These are phyloP conservation scores for Cinclus mexicanus DNA, from an alignment of 2,113 vertebrate species.

Conservation along the genomic window DNA sequence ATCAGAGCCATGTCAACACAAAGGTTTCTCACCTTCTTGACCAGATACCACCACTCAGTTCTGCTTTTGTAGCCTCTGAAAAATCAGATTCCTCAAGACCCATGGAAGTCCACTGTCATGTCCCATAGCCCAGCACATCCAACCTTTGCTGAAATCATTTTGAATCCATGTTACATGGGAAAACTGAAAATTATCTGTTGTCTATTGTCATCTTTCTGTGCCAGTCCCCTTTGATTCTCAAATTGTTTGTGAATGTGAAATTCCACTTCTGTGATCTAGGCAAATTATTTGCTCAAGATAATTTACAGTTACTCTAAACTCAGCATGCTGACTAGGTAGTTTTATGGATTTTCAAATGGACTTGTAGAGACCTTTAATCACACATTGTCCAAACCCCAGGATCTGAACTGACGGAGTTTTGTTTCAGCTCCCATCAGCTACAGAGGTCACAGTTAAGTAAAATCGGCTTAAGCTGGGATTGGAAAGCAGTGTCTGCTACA, in stretches of 20 bases:
- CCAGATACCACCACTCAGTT: background rate
- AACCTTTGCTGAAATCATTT: background rate
- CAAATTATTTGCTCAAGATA: background rate
- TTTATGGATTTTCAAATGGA: background rate
- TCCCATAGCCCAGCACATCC: background rate
- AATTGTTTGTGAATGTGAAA: background rate
- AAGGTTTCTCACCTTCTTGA: background rate
- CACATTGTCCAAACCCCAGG: background rate
- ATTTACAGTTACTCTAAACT: background rate
- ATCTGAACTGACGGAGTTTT: background rate
- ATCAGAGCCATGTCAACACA: background rate
- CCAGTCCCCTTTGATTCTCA: background rate
- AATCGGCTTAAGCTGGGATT: conserved; percentile 32
- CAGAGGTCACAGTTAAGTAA: conserved; percentile 48
- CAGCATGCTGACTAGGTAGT: background rate
- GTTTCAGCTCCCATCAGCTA: conserved; percentile 18
- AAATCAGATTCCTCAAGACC: background rate
- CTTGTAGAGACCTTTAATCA: background rate
- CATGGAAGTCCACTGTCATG: background rate
- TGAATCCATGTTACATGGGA: background rate
- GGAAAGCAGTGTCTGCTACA: conserved; percentile 54
- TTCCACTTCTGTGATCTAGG: background rate
- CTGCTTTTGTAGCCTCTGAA: background rate
- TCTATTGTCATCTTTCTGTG: background rate
- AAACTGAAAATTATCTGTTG: background rate